Conservation (phyloP, 2,797 vertebrate species). For the Myripristis jacobus region DNA sequence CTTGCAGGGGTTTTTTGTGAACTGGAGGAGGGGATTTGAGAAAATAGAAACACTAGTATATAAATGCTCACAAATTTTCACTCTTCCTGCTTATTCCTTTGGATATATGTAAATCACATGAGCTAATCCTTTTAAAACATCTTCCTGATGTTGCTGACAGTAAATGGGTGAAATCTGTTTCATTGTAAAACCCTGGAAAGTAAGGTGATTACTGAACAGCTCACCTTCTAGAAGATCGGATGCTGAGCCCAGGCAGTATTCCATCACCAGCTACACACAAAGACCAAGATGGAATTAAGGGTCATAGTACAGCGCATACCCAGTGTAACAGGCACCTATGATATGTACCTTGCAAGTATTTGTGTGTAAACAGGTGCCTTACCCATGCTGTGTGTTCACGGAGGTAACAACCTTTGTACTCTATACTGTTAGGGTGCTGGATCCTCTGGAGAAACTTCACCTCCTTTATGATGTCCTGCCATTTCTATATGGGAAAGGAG, state of each 20-base stretch:
- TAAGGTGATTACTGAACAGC: conserved; percentile 2
- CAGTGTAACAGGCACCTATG: not conserved
- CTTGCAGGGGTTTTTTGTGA: conserved; percentile 99
- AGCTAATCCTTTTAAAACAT: not conserved
- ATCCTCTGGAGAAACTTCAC: conserved; percentile 98
- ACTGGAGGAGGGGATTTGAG: conserved; percentile 80
- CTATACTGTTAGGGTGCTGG: conserved; percentile 98
- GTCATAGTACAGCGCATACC: not conserved
- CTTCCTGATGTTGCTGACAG: not conserved
- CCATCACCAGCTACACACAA: conserved; percentile 92
- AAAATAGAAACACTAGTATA: conserved; percentile 5
- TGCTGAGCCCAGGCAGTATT: conserved; percentile 98
- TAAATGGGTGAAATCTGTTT: not conserved
- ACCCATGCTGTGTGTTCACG: conserved; percentile 99
- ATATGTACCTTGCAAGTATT: not conserved
- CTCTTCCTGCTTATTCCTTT: not conserved
- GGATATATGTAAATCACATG: not conserved
- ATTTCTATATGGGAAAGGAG: conserved; percentile 87
- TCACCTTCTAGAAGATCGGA: conserved; percentile 98
- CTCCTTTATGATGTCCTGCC: conserved; percentile 99
- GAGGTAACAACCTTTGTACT: conserved; percentile 99
- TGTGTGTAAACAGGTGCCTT: conserved; percentile 54
- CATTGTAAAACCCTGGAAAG: not conserved
- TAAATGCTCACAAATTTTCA: not conserved
- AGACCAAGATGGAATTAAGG: conserved; percentile 13